phyloP scores from a whole-genome alignment of 2,797 vertebrate species.

The Staurois parvus region DNA sequence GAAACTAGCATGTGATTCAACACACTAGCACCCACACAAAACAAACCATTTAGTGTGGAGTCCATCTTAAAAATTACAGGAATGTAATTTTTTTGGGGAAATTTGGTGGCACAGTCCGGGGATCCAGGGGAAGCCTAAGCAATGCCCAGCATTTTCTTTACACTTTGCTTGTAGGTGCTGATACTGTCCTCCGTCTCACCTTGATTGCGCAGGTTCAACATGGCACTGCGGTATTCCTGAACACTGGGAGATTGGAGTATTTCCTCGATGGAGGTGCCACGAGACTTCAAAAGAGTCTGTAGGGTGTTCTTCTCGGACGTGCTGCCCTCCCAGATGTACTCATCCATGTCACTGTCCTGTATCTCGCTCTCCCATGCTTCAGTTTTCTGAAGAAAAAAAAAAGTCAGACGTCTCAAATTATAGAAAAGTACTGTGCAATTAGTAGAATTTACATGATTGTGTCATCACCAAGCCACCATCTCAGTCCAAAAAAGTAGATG shows the following conservation, averaged over 20 bases:
- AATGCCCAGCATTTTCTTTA: conserved; percentile 65
- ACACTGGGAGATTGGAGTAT: conserved; percentile 81
- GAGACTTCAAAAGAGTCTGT: conserved; percentile 79
- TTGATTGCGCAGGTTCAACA: conserved; percentile 86
- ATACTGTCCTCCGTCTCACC: conserved; percentile 83
- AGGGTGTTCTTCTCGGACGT: conserved; percentile 84
- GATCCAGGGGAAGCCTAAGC: not conserved
- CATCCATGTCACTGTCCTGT: conserved; percentile 89
- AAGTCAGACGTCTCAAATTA: too few species aligned
- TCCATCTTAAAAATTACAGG: too few species aligned
- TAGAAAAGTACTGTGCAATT: too few species aligned
- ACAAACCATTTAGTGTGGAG: too few species aligned
- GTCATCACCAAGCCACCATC: too few species aligned
- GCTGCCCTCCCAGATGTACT: conserved; percentile 91
- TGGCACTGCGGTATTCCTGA: conserved; percentile 82
- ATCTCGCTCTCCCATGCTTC: conserved; percentile 91
- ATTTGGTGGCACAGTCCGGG: not conserved
- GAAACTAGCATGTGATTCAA: too few species aligned
- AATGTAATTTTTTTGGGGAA: not conserved
- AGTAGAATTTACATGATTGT: too few species aligned
- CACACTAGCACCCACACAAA: too few species aligned
- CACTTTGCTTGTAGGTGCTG: conserved; percentile 87
- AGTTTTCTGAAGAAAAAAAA: conserved; percentile 81
- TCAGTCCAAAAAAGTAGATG: too few species aligned
- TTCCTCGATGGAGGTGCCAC: conserved; percentile 72